A percentile compares a stretch with the other conserved stretches of the same genome.
Evolutionary conservation across 2,888 invertebrate species (phyloP).

Genomic region (Miltochrista miniata): DNA sequence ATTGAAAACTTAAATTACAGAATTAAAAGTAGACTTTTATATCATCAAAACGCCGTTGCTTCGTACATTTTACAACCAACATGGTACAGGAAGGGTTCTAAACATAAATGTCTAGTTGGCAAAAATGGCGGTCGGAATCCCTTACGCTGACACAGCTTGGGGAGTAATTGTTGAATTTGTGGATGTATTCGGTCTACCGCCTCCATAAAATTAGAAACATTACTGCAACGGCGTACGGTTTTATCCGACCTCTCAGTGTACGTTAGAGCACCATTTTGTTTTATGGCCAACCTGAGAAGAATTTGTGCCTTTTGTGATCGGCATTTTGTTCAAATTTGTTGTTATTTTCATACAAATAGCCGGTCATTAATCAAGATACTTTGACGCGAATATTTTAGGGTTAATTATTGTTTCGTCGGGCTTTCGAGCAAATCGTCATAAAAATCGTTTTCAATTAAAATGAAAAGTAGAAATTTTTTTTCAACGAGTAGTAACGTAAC

Average conservation of each 20-base stretch:
- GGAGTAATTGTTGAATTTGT: slow-evolving; percentile 38
- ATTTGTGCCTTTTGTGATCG: background rate
- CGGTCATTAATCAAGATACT: slow-evolving; percentile 2
- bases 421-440: no score
- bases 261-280: slow-evolving; percentile 14
- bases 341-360: slow-evolving; percentile 7
- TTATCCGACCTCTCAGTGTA: background rate
- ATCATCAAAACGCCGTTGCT: no score
- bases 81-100: slow-evolving; percentile 22
- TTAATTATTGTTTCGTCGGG: slow-evolving; percentile 1
- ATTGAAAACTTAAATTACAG: no score
- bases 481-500: no score
- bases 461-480: no score
- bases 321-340: slow-evolving; percentile 8
- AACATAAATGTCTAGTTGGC: slow-evolving; percentile 26
- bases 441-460: no score
- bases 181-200: slow-evolving; percentile 21
- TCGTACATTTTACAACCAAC: background rate
- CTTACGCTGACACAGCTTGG: slow-evolving; percentile 30
- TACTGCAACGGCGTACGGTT: slow-evolving; percentile 16
- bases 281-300: background rate
- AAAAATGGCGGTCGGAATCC: slow-evolving; percentile 29
- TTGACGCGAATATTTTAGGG: slow-evolving; percentile 5
- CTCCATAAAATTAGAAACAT: slow-evolving; percentile 41
- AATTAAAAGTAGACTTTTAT: no score